A percentile compares a stretch with the other conserved stretches of the same genome.
These are phyloP conservation scores for Corvus moneduloides DNA, from an alignment of 2,113 vertebrate species.

Conservation along the genomic window DNA sequence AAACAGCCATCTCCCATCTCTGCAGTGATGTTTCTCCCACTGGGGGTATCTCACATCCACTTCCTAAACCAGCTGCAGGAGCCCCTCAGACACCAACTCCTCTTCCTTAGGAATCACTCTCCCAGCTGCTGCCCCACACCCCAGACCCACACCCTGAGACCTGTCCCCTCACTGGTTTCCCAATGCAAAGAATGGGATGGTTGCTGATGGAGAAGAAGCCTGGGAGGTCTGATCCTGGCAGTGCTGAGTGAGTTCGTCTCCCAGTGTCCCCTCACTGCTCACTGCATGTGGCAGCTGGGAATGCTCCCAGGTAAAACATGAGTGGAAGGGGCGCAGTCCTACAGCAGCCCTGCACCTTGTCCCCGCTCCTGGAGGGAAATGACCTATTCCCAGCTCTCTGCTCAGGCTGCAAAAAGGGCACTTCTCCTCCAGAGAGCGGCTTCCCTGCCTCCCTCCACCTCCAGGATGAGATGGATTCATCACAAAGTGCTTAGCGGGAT, in stretches of 20 bases:
- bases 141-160: not conserved
- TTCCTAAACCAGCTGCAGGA: not conserved
- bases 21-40: not conserved
- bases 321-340: not conserved
- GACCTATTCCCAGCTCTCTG: not conserved
- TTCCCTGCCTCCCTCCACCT: not conserved
- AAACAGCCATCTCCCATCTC: not conserved
- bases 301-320: accelerated
- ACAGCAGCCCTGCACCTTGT: not conserved
- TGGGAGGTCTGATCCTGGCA: not conserved
- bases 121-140: accelerated
- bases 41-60: not conserved
- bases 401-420: not conserved
- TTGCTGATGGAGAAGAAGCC: not conserved
- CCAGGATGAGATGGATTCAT: constrained; percentile 36
- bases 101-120: not conserved
- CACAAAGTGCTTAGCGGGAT: constrained; percentile 29
- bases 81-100: not conserved
- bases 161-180: not conserved
- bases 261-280: not conserved
- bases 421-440: not conserved
- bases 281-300: not conserved
- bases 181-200: not conserved
- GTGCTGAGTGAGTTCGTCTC: not conserved
- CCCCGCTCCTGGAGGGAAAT: not conserved